Conservation (phyloP, 2,113 vertebrate genomes). For the Naja naja region DNA sequence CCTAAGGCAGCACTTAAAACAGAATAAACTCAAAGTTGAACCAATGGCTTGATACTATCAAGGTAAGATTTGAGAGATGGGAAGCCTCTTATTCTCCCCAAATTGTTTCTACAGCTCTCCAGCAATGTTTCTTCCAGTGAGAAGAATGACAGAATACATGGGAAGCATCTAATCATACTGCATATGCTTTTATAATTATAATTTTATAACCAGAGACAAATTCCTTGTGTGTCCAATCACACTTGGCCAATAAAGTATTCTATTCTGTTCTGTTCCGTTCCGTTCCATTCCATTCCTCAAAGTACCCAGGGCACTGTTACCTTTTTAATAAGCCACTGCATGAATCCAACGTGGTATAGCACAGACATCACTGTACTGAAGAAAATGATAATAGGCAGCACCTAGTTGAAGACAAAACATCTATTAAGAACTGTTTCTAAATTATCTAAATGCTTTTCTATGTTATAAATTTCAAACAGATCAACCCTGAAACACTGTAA, state of each 20-base stretch:
- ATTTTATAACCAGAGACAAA: not conserved
- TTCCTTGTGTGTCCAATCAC: not conserved
- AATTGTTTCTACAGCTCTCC: not conserved
- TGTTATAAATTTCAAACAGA: not conserved
- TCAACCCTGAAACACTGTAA: not conserved
- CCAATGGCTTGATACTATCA: not conserved
- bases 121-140: not conserved
- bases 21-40: not conserved
- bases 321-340: slow-evolving; percentile 86
- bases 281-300: not conserved
- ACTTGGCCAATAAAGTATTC: no score
- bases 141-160: not conserved
- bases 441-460: not conserved
- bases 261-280: no score
- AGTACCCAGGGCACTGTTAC: slow-evolving; percentile 53
- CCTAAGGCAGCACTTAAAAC: not conserved
- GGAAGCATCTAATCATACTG: not conserved
- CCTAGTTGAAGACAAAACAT: slow-evolving; percentile 63
- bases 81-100: not conserved
- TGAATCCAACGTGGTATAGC: slow-evolving; percentile 79
- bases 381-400: slow-evolving; percentile 84
- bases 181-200: not conserved
- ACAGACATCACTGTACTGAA: slow-evolving; percentile 83
- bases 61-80: not conserved
- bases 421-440: not conserved